phyloP scores from a whole-genome alignment of 2,888 invertebrate species.

The Nasonovia ribisnigri region DNA sequence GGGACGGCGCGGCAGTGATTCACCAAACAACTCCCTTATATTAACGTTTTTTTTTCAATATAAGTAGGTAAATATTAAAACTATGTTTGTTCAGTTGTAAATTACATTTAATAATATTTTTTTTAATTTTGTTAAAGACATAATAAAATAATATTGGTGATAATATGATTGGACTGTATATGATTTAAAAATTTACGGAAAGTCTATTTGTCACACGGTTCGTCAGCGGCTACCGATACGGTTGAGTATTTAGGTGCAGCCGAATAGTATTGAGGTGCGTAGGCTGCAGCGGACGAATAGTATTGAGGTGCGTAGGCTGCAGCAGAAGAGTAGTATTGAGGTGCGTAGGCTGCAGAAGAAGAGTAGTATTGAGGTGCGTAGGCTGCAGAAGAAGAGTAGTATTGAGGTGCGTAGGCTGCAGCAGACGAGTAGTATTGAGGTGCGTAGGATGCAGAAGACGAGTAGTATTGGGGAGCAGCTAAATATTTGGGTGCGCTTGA shows the following conservation, averaged over 20 bases:
- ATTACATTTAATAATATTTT: background rate
- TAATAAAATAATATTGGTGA: background rate
- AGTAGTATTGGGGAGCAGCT: background rate
- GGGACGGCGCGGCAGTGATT: background rate
- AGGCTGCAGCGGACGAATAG: background rate
- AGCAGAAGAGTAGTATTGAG: background rate
- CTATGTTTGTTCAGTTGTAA: background rate
- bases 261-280: background rate
- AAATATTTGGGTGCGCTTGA: too few relatives aligned
- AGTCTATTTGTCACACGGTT: constrained; percentile 1
- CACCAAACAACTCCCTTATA: background rate
- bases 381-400: too few relatives aligned
- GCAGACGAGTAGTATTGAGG: background rate
- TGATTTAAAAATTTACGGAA: background rate
- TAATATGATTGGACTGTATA: background rate
- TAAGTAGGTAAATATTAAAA: background rate
- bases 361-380: background rate
- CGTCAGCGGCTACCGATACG: background rate
- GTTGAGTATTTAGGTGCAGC: background rate
- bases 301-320: background rate
- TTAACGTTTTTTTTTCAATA: background rate
- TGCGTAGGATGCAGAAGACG: background rate
- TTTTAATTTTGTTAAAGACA: background rate
- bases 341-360: background rate
- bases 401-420: background rate